Percentiles rank a stretch among this genome's conserved stretches.
These are phyloP conservation scores for Tachysurus fulvidraco DNA, from an alignment of 2,113 vertebrate genomes.

Conservation along the genomic window DNA sequence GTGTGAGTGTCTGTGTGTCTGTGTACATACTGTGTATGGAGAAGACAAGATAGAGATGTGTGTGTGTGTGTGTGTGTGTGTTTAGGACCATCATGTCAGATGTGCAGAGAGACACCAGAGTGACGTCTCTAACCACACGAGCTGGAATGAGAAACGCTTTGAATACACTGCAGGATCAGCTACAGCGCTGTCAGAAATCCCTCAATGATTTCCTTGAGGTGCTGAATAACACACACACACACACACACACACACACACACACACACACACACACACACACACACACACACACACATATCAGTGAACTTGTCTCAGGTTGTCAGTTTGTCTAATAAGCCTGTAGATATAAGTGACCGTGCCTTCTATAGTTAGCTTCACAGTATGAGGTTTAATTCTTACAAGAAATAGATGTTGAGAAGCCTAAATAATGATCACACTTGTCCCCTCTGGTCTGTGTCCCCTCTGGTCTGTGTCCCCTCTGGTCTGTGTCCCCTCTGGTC, in stretches of 20 bases:
- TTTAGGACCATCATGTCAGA: conserved; percentile 88
- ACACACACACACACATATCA: conserved; percentile 1
- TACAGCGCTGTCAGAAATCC: conserved; percentile 97
- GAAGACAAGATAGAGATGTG: background rate
- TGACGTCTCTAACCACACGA: conserved; percentile 81
- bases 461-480: too few relatives aligned
- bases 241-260: background rate
- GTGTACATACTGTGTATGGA: background rate
- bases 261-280: conserved; percentile 6
- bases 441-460: too few relatives aligned
- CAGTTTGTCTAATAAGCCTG: background rate
- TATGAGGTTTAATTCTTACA: background rate
- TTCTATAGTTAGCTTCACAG: background rate
- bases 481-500: too few relatives aligned
- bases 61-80: conserved; percentile 5
- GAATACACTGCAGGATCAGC: conserved; percentile 87
- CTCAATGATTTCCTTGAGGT: conserved; percentile 97
- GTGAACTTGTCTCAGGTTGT: too few relatives aligned
- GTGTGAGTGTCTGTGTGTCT: background rate
- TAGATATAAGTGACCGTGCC: background rate
- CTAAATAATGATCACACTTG: too few relatives aligned
- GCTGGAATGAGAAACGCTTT: conserved; percentile 87
- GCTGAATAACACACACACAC: conserved; percentile 37
- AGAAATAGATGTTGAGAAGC: background rate
- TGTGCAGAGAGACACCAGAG: conserved; percentile 86